Conservation (phyloP, 2,888 invertebrate genomes). For the Operophtera brumata region DNA sequence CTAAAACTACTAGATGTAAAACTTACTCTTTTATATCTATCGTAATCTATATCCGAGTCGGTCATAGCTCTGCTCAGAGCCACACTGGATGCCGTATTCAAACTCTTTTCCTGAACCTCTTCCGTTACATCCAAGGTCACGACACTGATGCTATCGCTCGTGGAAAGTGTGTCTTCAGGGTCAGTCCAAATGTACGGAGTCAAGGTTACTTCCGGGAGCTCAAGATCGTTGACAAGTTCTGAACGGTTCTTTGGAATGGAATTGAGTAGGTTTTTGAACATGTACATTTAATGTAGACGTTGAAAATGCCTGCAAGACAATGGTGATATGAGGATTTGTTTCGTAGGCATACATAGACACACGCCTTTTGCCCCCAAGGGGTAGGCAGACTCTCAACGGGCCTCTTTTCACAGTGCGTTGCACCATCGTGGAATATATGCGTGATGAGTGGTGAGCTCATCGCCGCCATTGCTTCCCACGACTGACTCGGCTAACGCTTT, state of each 20-base stretch:
- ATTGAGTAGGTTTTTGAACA: slow-evolving; percentile 58
- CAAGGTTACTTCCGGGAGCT: slow-evolving; percentile 57
- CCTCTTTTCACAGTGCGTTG: no score
- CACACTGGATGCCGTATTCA: slow-evolving; percentile 60
- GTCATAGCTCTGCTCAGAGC: slow-evolving; percentile 69
- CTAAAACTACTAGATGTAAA: not conserved
- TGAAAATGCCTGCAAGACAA: slow-evolving; percentile 12
- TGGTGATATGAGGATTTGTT: not conserved
- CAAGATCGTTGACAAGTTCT: slow-evolving; percentile 61
- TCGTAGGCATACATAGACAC: no score
- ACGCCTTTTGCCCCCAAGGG: no score
- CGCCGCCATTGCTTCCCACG: no score
- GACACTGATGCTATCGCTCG: slow-evolving; percentile 45
- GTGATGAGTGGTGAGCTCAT: no score
- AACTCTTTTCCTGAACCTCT: slow-evolving; percentile 41
- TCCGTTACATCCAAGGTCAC: slow-evolving; percentile 40
- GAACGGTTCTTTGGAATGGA: slow-evolving; percentile 60
- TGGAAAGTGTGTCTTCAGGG: slow-evolving; percentile 43
- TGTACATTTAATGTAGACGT: slow-evolving; percentile 44
- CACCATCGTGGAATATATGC: no score
- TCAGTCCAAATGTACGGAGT: slow-evolving; percentile 57
- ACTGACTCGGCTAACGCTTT: no score
- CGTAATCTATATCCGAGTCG: slow-evolving; percentile 70
- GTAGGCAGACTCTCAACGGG: no score
- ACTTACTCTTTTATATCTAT: slow-evolving; percentile 57